A percentile compares a stretch with the other conserved stretches of the same genome.
Conservation (phyloP, 2,113 vertebrate species). For the Oncorhynchus gorbuscha region DNA sequence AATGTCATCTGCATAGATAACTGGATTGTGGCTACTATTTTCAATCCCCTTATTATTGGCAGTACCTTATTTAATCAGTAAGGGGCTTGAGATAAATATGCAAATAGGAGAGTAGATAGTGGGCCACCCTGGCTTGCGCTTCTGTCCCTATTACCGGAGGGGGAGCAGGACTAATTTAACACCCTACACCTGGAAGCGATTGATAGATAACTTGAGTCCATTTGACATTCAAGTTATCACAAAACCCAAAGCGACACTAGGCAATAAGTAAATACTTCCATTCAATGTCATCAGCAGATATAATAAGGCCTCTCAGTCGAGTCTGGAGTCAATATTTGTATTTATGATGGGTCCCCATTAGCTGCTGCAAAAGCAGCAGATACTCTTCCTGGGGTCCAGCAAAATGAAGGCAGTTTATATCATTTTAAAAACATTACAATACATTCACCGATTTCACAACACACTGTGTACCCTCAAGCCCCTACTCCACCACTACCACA, state of each 20-base stretch:
- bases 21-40: not conserved
- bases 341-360: too few species aligned
- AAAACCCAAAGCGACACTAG: not conserved
- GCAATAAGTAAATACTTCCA: not conserved
- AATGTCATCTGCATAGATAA: conserved; percentile 6
- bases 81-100: conserved; percentile 7
- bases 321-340: not conserved
- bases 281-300: not conserved
- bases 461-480: too few species aligned
- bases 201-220: not conserved
- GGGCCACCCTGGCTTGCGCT: not conserved
- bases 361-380: too few species aligned
- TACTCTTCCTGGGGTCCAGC: too few species aligned
- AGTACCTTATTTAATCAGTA: not conserved
- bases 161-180: not conserved
- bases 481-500: too few species aligned
- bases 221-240: conserved; percentile 1
- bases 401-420: too few species aligned
- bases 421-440: too few species aligned
- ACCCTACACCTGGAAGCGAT: not conserved
- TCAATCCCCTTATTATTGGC: not conserved
- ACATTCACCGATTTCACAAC: too few species aligned
- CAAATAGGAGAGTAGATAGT: not conserved
- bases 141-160: not conserved
- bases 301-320: not conserved